Evolutionary conservation across 2,888 invertebrate genomes (phyloP).

Genomic region (Trypoxylon attenuatum): DNA sequence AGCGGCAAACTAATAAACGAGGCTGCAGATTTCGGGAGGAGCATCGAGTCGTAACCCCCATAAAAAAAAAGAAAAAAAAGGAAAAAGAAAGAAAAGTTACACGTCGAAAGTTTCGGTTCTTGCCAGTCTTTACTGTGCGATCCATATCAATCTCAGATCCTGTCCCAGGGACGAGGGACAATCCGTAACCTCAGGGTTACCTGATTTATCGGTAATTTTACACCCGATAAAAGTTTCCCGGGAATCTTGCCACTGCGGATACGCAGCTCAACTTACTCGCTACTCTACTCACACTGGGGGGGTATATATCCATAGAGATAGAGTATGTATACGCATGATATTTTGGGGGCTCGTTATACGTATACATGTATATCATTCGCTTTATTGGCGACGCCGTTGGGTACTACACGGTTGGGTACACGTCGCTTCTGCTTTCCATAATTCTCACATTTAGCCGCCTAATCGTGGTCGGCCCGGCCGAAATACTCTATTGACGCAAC

Average conservation of each 20-base stretch:
- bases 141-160: too few relatives aligned
- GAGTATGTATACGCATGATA: conserved; percentile 26
- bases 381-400: conserved; percentile 40
- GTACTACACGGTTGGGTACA: conserved; percentile 31
- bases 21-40: too few relatives aligned
- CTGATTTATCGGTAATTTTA: conserved; percentile 40
- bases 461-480: conserved; percentile 52
- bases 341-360: conserved; percentile 19
- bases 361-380: conserved; percentile 22
- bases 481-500: conserved; percentile 48
- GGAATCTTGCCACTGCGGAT: conserved; percentile 25
- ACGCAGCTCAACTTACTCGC: too few relatives aligned
- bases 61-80: too few relatives aligned
- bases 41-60: too few relatives aligned
- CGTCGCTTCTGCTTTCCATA: conserved; percentile 62
- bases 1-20: too few relatives aligned
- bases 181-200: too few relatives aligned
- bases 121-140: too few relatives aligned
- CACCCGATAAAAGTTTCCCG: conserved; percentile 34
- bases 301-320: conserved; percentile 1
- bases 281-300: too few relatives aligned
- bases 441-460: conserved; percentile 64
- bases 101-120: too few relatives aligned
- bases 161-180: too few relatives aligned
- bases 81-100: too few relatives aligned